Evolutionary conservation across 1,140 invertebrate species (phyloP).

Genomic region (Lepidurus couesii): DNA sequence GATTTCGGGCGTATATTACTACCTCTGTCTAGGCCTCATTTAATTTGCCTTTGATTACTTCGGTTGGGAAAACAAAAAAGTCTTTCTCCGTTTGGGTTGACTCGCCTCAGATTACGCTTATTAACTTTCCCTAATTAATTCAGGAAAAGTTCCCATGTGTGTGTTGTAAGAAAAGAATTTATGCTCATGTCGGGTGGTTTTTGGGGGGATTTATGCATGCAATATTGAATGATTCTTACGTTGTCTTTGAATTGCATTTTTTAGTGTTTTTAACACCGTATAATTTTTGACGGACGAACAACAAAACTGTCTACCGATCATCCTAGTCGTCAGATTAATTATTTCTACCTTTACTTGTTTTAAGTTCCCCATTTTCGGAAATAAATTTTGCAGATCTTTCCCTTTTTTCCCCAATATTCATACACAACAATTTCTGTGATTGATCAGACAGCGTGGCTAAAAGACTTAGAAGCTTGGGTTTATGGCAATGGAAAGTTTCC

Average conservation of each 20-base stretch:
- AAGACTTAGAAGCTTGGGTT: not conserved
- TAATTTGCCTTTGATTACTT: not conserved
- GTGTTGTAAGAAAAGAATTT: not conserved
- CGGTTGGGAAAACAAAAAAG: conserved; percentile 2
- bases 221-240: not conserved
- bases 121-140: conserved; percentile 10
- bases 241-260: not conserved
- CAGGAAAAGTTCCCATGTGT: not conserved
- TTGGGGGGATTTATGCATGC: not conserved
- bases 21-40: conserved; percentile 10
- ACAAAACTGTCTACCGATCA: not conserved
- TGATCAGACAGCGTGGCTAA: not conserved
- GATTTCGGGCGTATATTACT: conserved; percentile 2
- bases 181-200: not conserved
- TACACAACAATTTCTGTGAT: not conserved
- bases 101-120: conserved; percentile 3
- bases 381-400: not conserved
- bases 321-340: not conserved
- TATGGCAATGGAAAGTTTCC: not conserved
- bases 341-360: not conserved
- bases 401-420: not conserved
- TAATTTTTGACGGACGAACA: not conserved
- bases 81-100: not conserved
- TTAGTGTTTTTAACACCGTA: not conserved
- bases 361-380: conserved; percentile 7